Evolutionary conservation across 1,140 invertebrate species (phyloP), one percentile per base, ranked within the genome.

Genomic region (Asobara japonica): DNA sequence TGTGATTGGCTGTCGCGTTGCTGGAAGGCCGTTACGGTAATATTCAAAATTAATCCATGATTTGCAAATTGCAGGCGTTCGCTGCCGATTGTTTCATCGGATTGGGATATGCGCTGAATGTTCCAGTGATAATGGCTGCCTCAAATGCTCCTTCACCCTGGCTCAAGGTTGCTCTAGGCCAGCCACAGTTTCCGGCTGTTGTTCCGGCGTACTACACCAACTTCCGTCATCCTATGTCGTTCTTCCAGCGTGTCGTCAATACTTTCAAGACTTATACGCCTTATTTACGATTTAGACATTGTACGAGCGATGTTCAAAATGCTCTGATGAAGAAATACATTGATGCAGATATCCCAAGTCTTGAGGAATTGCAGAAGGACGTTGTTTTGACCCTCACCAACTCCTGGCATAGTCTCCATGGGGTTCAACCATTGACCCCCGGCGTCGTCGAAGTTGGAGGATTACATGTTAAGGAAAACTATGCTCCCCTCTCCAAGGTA

Each of bases 391-490:
- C 31, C 2, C 33, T 72, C 13, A 38, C 48, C n/a, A 72, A 72
- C 29, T 84, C 86, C 2, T 89, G 92, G 84, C 84, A 88, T 65
- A 85, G 85, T 2, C 48, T 91, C 0, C 85, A 87, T 67, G 83
- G 85, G 18, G 79, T 90, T 0, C 83, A 86, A 70, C 87, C 89
- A 0, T 76, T 85, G 3, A 76, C 83, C 2, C 88, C 89, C 0
- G 83, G 81, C 33, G 77, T 91, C 10, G 78, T 92, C 6, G 90
- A 91, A 82, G 86, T 92, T 60, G 91, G 89, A 16, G 91, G 91
- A 22, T 74, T 92, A 11, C 90, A 91, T 72, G 75, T 89, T 3
- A 75, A 77, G 0, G 77, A 27, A 16, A 29, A 83, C 3, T 69
- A 80, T 0, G 38, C 27, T 1, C 41, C 65, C 8, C 56, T 81